Percentiles rank a stretch among this genome's conserved stretches.
phyloP scores from a whole-genome alignment of 2,888 invertebrate species.

The Meiosimyza platycephala region DNA sequence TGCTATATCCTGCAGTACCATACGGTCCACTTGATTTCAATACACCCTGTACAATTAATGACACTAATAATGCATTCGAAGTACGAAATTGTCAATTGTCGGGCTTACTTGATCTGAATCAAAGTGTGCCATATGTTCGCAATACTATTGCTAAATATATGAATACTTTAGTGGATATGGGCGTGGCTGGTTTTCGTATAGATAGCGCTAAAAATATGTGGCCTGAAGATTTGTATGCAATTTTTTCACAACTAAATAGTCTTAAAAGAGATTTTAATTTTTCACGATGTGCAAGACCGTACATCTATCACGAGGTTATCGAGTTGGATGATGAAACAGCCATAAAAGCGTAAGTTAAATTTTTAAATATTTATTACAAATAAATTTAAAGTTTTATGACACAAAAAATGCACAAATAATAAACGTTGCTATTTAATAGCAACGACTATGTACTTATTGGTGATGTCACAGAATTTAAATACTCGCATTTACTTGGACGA shows the following conservation, averaged over 20 bases:
- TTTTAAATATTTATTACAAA: not conserved
- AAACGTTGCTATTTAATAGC: conserved; percentile 45
- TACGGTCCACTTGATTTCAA: conserved; percentile 77
- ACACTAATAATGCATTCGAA: conserved; percentile 74
- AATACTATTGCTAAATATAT: conserved; percentile 68
- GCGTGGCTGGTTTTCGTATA: conserved; percentile 85
- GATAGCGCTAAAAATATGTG: conserved; percentile 84
- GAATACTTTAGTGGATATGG: conserved; percentile 68
- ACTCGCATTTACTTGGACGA: conserved; percentile 64
- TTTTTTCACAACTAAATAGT: conserved; percentile 68
- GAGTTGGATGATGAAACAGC: conserved; percentile 70
- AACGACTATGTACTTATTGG: conserved; percentile 69
- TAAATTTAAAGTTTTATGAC: no score
- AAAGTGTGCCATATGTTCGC: conserved; percentile 73
- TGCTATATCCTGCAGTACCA: conserved; percentile 73
- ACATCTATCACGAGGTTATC: conserved; percentile 81
- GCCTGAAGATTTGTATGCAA: conserved; percentile 74
- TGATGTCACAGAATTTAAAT: conserved; percentile 79
- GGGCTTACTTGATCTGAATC: conserved; percentile 80
- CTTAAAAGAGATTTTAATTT: conserved; percentile 71
- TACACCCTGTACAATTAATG: conserved; percentile 71
- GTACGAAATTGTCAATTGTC: conserved; percentile 77
- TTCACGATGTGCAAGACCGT: conserved; percentile 72
- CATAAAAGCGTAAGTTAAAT: conserved; percentile 51
- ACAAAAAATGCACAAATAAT: no score